Conservation (phyloP, 2,113 vertebrate species). For the Aspiorhynchus laticeps region DNA sequence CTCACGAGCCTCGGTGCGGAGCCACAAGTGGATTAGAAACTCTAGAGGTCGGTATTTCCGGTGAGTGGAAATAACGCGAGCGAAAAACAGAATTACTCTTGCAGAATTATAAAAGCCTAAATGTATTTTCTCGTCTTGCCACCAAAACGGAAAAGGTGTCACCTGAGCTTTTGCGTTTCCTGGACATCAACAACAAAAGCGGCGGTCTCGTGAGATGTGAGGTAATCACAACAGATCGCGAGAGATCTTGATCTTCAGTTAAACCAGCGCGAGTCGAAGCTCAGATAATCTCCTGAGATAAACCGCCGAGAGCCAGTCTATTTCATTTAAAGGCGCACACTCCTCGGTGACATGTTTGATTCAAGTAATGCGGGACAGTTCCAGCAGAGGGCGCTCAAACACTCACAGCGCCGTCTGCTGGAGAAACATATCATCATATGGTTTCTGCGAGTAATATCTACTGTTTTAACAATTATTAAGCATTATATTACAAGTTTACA, state of each 20-base stretch:
- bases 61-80: slow-evolving; percentile 42
- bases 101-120: neutral
- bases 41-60: slow-evolving; percentile 12
- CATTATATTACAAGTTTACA: too few relatives aligned
- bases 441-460: neutral
- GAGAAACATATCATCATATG: neutral
- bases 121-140: neutral
- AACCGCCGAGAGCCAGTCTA: neutral
- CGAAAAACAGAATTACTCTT: slow-evolving; percentile 39
- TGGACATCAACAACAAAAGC: slow-evolving; percentile 28
- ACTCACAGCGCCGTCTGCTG: neutral
- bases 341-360: neutral
- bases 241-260: neutral
- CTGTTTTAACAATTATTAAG: neutral
- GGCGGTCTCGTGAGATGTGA: slow-evolving; percentile 21
- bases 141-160: neutral
- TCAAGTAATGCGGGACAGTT: neutral
- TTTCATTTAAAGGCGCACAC: neutral
- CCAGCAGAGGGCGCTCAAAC: slow-evolving; percentile 13
- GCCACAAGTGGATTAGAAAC: slow-evolving; percentile 70
- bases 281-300: neutral
- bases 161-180: neutral
- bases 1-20: neutral
- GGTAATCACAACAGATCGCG: neutral
- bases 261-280: neutral